Evolutionary conservation across 2,113 vertebrate genomes (phyloP), one percentile per base, ranked within the genome.

Genomic region (Gadus chalcogrammus): DNA sequence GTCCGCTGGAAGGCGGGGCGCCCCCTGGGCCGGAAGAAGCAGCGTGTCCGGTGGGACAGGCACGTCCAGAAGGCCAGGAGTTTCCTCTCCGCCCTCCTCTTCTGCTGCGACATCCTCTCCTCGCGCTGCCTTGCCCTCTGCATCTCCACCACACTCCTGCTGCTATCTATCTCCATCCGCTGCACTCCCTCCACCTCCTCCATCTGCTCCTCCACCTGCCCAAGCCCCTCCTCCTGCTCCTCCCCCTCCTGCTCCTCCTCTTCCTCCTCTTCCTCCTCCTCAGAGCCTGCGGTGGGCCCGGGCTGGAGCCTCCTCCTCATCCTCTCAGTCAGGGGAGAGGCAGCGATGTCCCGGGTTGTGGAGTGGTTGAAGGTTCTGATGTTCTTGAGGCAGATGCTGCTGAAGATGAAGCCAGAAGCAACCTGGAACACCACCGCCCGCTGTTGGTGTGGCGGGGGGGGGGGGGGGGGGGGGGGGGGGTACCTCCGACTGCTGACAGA

Each of bases 41-140:
- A 88, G 82, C 85, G 82, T 67, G 87, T 91, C 76, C 86, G 77
- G 67, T 84, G 71, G 31, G 88, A 88, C 76, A 91, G 77, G 73
- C 77, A 80, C 79, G 82, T 77, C 90, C 89, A 91, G 76, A 91
- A 91, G 61, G 88, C 87, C 70, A 88, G 77, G 48, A 91, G 81
- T 78, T 89, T 91, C 83, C 87, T 91, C 79, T 91, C 90, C 22
- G 85, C 82, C 71, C 84, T 87, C 65, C 79, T 71, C 72, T 71
- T 76, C 75, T 81, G 83, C 53, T 70, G 52, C n/a, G 81, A 71
- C 18, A 70, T 66, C 59, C 80, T 67, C 42, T 52, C 63, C 55
- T n/a, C 55, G 9, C 17, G 15, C 15, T 17, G 6, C 55, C 15
- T 55, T 5, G 52, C 16, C 55, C 55, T 9, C 17, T 16, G 5